A percentile compares a stretch with the other conserved stretches of the same genome.
Conservation (phyloP, 1,140 invertebrate species). For the Planococcus citri region DNA sequence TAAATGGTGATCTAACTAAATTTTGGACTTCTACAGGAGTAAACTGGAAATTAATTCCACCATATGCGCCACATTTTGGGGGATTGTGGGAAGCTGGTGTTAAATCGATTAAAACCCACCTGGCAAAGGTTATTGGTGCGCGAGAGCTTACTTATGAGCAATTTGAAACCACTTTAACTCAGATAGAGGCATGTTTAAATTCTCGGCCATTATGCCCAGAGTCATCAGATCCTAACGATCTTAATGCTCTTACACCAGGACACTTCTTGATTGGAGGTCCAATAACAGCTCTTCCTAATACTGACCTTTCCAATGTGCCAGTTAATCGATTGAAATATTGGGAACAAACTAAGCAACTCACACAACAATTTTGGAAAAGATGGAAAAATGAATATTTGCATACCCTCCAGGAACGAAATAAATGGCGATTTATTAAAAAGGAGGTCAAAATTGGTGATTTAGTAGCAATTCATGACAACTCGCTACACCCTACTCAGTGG, state of each 20-base stretch:
- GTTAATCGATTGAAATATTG: too few relatives aligned
- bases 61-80: conserved; percentile 29
- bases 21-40: neutral
- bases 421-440: too few relatives aligned
- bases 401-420: too few relatives aligned
- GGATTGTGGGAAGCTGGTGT: conserved; percentile 32
- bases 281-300: too few relatives aligned
- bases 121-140: conserved; percentile 27
- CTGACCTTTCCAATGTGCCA: too few relatives aligned
- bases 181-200: conserved; percentile 32
- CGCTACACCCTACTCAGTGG: too few relatives aligned
- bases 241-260: neutral
- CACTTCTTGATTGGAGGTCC: conserved; percentile 13
- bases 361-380: too few relatives aligned
- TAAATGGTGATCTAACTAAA: too few relatives aligned
- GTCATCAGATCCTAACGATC: conserved; percentile 28
- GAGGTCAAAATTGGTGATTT: too few relatives aligned
- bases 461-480: too few relatives aligned
- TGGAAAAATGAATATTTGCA: too few relatives aligned
- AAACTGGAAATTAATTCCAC: conserved; percentile 31
- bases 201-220: conserved; percentile 27
- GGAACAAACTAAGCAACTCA: too few relatives aligned
- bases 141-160: conserved; percentile 29
- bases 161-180: conserved; percentile 29
- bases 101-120: conserved; percentile 30